phyloP scores from a whole-genome alignment of 2,113 vertebrate genomes.

The Gasterosteus aculeatus region DNA sequence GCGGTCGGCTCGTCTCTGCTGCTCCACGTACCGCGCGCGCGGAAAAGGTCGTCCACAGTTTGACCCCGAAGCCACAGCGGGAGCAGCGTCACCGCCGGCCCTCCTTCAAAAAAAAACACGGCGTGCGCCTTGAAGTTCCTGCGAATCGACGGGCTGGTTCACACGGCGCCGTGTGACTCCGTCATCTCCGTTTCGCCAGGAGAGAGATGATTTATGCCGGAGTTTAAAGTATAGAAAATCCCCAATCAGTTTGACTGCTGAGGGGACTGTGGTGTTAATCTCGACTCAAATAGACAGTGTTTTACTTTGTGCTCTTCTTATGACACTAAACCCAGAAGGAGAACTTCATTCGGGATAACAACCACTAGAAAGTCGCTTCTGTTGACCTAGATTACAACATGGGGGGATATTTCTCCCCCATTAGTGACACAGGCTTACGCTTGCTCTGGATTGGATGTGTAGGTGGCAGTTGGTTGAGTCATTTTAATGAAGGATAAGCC shows the following conservation, averaged over 20 bases:
- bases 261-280: conserved; percentile 65
- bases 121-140: conserved; percentile 7
- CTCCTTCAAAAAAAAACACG: conserved; percentile 29
- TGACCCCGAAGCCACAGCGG: conserved; percentile 47
- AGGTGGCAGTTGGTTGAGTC: conserved; percentile 63
- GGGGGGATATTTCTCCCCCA: conserved; percentile 60
- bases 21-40: conserved; percentile 37
- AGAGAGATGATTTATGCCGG: conserved; percentile 64
- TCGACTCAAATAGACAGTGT: conserved; percentile 58
- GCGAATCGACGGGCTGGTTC: conserved; percentile 15
- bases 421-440: conserved; percentile 68
- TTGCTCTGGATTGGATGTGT: conserved; percentile 63
- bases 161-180: conserved; percentile 29
- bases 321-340: conserved; percentile 52
- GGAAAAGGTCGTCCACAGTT: conserved; percentile 42
- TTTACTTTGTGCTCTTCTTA: conserved; percentile 45
- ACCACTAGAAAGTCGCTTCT: conserved; percentile 54
- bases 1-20: conserved; percentile 74
- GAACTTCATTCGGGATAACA: conserved; percentile 63
- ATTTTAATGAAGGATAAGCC: conserved; percentile 52
- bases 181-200: conserved; percentile 40
- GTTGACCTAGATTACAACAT: conserved; percentile 70
- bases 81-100: conserved; percentile 28
- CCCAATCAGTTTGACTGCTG: conserved; percentile 63
- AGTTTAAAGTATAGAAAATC: conserved; percentile 73